These are phyloP conservation scores for Caranx ignobilis DNA, from an alignment of 2,113 vertebrate species.

Conservation along the genomic window DNA sequence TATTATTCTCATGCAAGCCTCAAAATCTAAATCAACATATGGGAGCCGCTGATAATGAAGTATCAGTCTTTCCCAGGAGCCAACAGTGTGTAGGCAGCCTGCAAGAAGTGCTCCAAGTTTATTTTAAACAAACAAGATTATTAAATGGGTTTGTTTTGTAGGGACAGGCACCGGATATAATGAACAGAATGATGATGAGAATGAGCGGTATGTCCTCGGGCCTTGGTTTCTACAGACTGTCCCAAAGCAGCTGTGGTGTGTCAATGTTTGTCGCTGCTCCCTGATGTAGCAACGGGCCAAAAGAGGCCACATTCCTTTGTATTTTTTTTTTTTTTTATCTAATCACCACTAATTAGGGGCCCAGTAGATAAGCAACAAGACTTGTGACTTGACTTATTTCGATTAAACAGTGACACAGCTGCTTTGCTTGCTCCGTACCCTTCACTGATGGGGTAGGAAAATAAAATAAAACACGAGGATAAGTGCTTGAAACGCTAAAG, in stretches of 20 bases:
- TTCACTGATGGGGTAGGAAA: neutral
- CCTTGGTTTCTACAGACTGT: slow-evolving; percentile 35
- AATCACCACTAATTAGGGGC: slow-evolving; percentile 62
- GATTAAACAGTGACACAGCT: neutral
- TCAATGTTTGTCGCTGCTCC: slow-evolving; percentile 39
- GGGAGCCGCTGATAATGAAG: slow-evolving; percentile 17
- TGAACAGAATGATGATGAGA: slow-evolving; percentile 51
- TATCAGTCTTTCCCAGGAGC: slow-evolving; percentile 27
- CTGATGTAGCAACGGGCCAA: slow-evolving; percentile 26
- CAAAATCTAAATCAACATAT: slow-evolving; percentile 28
- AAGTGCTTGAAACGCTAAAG: slow-evolving; percentile 24
- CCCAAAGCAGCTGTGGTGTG: slow-evolving; percentile 62
- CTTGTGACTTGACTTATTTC: slow-evolving; percentile 22
- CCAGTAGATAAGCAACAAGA: slow-evolving; percentile 65
- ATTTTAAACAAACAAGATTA: slow-evolving; percentile 52
- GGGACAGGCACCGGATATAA: slow-evolving; percentile 35
- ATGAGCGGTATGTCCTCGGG: slow-evolving; percentile 53
- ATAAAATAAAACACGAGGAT: slow-evolving; percentile 23
- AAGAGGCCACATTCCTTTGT: slow-evolving; percentile 40
- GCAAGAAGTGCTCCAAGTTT: slow-evolving; percentile 20
- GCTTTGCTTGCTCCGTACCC: neutral
- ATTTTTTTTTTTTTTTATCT: slow-evolving; percentile 37
- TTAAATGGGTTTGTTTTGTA: slow-evolving; percentile 40
- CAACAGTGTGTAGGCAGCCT: neutral
- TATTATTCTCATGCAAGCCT: slow-evolving; percentile 13